Percentiles rank a stretch among this genome's conserved stretches.
Evolutionary conservation across 2,797 vertebrate genomes (phyloP).

Genomic region (Gadopsis bispinosus): DNA sequence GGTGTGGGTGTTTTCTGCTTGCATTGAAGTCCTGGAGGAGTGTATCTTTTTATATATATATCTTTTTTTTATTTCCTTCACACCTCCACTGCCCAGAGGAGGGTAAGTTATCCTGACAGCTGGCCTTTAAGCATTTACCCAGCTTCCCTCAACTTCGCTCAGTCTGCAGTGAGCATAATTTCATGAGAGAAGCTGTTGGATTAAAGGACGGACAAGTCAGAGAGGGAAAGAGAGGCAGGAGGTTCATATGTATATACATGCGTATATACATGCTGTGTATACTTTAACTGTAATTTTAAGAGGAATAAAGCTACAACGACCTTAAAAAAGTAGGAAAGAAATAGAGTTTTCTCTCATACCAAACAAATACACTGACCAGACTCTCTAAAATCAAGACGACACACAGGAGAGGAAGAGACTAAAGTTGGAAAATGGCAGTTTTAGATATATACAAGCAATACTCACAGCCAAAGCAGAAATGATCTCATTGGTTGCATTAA

Average conservation of each 20-base stretch:
- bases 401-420: background rate
- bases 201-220: background rate
- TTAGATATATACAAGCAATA: conserved; percentile 19
- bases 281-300: background rate
- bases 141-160: conserved; percentile 10
- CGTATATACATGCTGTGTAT: background rate
- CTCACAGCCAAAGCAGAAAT: background rate
- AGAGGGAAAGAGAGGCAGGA: background rate
- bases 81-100: conserved; percentile 62
- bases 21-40: conserved; percentile 33
- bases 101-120: conserved; percentile 47
- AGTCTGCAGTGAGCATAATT: conserved; percentile 13
- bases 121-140: conserved; percentile 42
- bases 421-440: background rate
- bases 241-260: background rate
- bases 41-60: conserved; percentile 22
- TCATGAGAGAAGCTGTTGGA: conserved; percentile 7
- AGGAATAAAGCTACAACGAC: background rate
- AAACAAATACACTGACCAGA: background rate
- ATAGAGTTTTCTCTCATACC: background rate
- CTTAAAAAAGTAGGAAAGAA: too few relatives aligned
- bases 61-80: conserved; percentile 41
- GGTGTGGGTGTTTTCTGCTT: conserved; percentile 27
- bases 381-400: background rate
- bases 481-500: conserved; percentile 30